A percentile compares a stretch with the other conserved stretches of the same genome.
These are phyloP conservation scores for Pogonomyrmex barbatus DNA, from an alignment of 1,140 invertebrate species.

Conservation along the genomic window DNA sequence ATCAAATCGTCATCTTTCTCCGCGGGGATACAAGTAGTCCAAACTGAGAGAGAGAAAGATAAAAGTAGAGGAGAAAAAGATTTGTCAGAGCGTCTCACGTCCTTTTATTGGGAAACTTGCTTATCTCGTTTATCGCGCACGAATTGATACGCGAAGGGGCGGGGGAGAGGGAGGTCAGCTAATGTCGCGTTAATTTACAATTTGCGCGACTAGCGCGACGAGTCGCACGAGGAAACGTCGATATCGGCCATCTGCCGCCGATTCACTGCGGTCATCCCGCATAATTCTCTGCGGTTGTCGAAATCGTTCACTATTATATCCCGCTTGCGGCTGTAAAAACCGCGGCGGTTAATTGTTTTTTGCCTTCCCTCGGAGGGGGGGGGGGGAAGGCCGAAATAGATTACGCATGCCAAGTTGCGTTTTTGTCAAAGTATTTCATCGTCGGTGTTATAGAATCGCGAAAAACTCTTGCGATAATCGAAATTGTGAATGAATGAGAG, in stretches of 20 bases:
- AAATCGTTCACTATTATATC: constrained; percentile 61
- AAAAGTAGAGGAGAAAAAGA: constrained; percentile 21
- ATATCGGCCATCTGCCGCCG: constrained; percentile 75
- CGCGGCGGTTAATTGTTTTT: constrained; percentile 62
- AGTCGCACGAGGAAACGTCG: constrained; percentile 62
- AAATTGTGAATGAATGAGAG: constrained; percentile 11
- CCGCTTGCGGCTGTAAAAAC: constrained; percentile 60
- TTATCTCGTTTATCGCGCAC: constrained; percentile 21
- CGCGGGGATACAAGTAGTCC: not conserved
- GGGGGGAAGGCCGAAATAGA: constrained; percentile 31
- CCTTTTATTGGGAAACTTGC: constrained; percentile 83
- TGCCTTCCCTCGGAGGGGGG: not conserved
- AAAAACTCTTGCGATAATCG: constrained; percentile 50
- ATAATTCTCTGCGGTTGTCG: constrained; percentile 61
- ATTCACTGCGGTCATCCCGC: constrained; percentile 66
- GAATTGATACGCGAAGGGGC: not conserved
- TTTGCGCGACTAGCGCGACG: constrained; percentile 71
- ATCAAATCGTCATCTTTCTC: not conserved
- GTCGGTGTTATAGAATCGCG: constrained; percentile 49
- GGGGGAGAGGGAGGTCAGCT: constrained; percentile 55
- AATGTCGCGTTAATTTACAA: constrained; percentile 82
- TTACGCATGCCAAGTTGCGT: constrained; percentile 59
- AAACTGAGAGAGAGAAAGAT: not conserved
- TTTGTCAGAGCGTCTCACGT: constrained; percentile 76
- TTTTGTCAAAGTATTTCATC: constrained; percentile 59